Evolutionary conservation across 2,797 vertebrate species (phyloP).

Genomic region (Thunnus albacares): DNA sequence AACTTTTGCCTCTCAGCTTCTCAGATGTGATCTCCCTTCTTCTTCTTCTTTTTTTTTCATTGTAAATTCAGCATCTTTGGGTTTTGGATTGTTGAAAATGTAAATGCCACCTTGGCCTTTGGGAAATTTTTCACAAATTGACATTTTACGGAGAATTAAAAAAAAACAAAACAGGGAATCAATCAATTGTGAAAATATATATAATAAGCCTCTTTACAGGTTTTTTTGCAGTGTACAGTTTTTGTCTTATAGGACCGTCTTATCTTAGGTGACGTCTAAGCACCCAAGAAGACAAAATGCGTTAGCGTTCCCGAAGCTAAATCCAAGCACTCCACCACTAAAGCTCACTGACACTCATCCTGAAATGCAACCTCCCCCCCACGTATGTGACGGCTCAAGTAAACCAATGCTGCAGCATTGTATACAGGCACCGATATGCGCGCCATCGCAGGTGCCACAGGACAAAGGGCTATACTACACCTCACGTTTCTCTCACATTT

Average conservation of each 20-base stretch:
- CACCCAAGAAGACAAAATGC: slow-evolving; percentile 23
- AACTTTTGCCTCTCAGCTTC: not conserved
- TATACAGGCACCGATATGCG: slow-evolving; percentile 58
- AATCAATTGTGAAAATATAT: not conserved
- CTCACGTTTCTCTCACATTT: slow-evolving; percentile 75
- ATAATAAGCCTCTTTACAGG: not conserved
- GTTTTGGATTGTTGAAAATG: not conserved
- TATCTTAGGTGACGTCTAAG: not conserved
- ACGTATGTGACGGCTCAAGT: slow-evolving; percentile 53
- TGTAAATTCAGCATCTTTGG: not conserved
- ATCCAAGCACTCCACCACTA: slow-evolving; percentile 49
- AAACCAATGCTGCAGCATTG: slow-evolving; percentile 79
- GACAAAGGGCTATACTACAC: slow-evolving; percentile 75
- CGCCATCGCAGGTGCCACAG: slow-evolving; percentile 60
- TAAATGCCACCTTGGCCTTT: not conserved
- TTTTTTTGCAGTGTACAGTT: not conserved
- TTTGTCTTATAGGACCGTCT: not conserved
- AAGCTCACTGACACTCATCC: slow-evolving; percentile 57
- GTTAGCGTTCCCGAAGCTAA: slow-evolving; percentile 30
- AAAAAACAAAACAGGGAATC: not conserved
- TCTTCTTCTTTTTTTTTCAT: not conserved
- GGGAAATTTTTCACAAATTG: not conserved
- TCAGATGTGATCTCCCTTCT: not conserved
- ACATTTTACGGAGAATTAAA: not conserved
- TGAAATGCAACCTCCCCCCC: slow-evolving; percentile 65